Conservation (phyloP, 2,797 vertebrate species). For the Semotilus atromaculatus region DNA sequence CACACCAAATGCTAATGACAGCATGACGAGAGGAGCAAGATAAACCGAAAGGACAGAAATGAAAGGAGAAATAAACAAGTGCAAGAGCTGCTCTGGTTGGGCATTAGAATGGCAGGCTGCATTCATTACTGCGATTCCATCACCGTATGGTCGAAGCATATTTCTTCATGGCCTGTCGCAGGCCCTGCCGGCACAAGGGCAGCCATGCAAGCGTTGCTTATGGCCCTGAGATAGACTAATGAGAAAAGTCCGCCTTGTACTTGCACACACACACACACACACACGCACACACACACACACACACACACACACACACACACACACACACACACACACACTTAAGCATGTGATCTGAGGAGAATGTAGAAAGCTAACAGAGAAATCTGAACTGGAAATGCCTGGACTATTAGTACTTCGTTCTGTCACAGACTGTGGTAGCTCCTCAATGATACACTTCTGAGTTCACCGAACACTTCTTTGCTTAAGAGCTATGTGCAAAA, state of each 20-base stretch:
- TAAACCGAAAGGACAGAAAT: slow-evolving; percentile 50
- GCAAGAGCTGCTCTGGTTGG: neutral
- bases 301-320: neutral
- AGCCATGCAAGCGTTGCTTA: slow-evolving; percentile 60
- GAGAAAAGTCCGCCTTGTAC: slow-evolving; percentile 60
- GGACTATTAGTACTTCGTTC: neutral
- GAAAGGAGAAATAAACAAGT: slow-evolving; percentile 51
- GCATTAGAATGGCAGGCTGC: slow-evolving; percentile 20
- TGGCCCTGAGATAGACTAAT: slow-evolving; percentile 68
- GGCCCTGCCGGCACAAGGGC: slow-evolving; percentile 58
- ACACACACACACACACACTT: neutral
- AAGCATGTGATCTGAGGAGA: neutral
- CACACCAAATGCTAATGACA: slow-evolving; percentile 16
- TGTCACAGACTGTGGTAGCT: neutral
- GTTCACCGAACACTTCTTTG: neutral
- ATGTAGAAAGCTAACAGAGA: slow-evolving; percentile 4
- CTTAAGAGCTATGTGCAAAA: neutral
- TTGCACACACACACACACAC: neutral
- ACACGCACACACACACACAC: neutral
- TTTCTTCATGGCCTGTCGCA: slow-evolving; percentile 61
- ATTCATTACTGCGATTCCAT: slow-evolving; percentile 76
- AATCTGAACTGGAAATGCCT: slow-evolving; percentile 1
- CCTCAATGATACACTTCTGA: neutral
- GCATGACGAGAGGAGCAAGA: slow-evolving; percentile 58
- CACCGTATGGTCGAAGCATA: slow-evolving; percentile 71